These are phyloP conservation scores for Drosophila lutescens DNA, from an alignment of 2,888 invertebrate species.

Conservation along the genomic window DNA sequence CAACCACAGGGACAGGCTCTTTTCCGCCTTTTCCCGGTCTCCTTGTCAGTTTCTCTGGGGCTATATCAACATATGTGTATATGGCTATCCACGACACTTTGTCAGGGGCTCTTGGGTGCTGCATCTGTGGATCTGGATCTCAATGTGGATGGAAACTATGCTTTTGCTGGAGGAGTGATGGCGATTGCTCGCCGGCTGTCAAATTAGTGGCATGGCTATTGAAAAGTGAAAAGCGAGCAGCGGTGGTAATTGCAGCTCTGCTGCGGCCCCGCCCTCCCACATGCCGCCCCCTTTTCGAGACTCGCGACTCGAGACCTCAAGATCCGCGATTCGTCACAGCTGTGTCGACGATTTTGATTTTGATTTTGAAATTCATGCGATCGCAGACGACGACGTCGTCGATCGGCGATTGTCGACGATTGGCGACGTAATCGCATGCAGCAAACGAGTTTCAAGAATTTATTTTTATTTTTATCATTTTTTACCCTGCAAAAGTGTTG, in stretches of 20 bases:
- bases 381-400: conserved; percentile 63
- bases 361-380: conserved; percentile 74
- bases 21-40: neutral
- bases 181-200: conserved; percentile 76
- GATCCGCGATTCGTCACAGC: conserved; percentile 71
- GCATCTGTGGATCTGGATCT: conserved; percentile 6
- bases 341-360: conserved; percentile 66
- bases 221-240: conserved; percentile 72
- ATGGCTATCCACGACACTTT: conserved; percentile 52
- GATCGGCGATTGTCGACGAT: conserved; percentile 44
- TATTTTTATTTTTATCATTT: conserved; percentile 73
- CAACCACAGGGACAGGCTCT: neutral
- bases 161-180: conserved; percentile 56
- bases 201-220: conserved; percentile 73
- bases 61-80: conserved; percentile 36
- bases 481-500: conserved; percentile 64
- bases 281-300: conserved; percentile 3
- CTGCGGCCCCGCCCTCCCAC: conserved; percentile 6
- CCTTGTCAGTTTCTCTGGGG: conserved; percentile 4
- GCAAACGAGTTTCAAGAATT: conserved; percentile 76
- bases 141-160: conserved; percentile 3
- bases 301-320: neutral
- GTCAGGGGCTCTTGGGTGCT: conserved; percentile 25
- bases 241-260: conserved; percentile 50
- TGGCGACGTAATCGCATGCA: conserved; percentile 73